A percentile compares a stretch with the other conserved stretches of the same genome.
phyloP scores from a whole-genome alignment of 2,888 invertebrate genomes.

The Drosophila subquinaria region DNA sequence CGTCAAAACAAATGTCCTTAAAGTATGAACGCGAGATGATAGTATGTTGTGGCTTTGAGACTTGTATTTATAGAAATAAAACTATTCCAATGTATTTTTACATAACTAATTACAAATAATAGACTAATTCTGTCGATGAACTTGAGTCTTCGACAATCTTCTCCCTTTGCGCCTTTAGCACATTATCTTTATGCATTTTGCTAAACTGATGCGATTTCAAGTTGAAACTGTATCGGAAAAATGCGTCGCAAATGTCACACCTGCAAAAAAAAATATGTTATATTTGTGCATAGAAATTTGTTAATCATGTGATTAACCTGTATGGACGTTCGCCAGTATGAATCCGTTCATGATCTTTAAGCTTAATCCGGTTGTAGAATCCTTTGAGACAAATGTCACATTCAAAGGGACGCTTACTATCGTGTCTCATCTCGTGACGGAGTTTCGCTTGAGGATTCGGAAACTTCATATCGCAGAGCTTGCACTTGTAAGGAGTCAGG shows the following conservation, averaged over 20 bases:
- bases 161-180: conserved; percentile 31
- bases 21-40: conserved; percentile 31
- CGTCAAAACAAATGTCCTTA: no score
- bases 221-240: conserved; percentile 66
- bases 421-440: conserved; percentile 60
- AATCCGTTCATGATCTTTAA: conserved; percentile 57
- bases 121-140: conserved; percentile 2
- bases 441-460: conserved; percentile 47
- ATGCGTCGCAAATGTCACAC: conserved; percentile 65
- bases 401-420: conserved; percentile 63
- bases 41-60: conserved; percentile 1
- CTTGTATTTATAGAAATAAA: conserved; percentile 23
- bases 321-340: conserved; percentile 72
- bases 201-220: conserved; percentile 60
- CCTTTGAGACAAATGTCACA: conserved; percentile 67
- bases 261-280: conserved; percentile 34
- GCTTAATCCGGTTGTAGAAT: conserved; percentile 52
- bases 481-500: conserved; percentile 86
- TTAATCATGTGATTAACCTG: conserved; percentile 26
- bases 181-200: conserved; percentile 71
- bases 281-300: background rate
- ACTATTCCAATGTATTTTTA: background rate
- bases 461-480: conserved; percentile 85
- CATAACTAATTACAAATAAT: no score
- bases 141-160: conserved; percentile 19